Evolutionary conservation across 2,888 invertebrate species (phyloP), one percentile per base, ranked within the genome.

Genomic region (Ischnus inquisitorius): DNA sequence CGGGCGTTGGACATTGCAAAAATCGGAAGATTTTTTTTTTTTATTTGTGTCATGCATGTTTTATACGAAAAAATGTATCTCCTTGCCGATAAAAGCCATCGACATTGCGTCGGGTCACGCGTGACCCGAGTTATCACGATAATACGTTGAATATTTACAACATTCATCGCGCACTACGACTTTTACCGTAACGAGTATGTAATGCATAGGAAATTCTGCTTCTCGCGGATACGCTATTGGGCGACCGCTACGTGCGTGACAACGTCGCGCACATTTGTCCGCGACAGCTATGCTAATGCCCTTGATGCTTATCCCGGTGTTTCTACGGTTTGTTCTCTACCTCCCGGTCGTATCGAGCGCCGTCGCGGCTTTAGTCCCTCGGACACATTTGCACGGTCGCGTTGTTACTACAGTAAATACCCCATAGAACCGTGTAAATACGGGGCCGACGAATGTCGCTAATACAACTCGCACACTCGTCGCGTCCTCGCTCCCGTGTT

Each of bases 281-380:
- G 43, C 57, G 48, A 48, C 39, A 19, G 46, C 43, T 48, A 75
- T 75, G 75, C 64, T 75, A 75, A 75, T 64, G 75, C 3, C 19
- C 3, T 12, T n/a, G 69, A 69, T 69, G 69, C 69, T 69, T 69
- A 69, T 69, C 69, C 54, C 16, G 28, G 34, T 6, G 39, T 54
- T 54, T 69, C 51, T 48, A 34, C 8, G 22, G 19, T 28, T 34
- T 10, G 43, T 43, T 22, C 19, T 3, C 46, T 48, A 12, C n/a
- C 67, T 28, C 22, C n/a, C 34, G 34, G 34, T 34, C 46, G 67
- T 46, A 67, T 65, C 43, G 43, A 12, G 65, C n/a, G n/a, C 48
- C 48, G 46, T 22, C 34, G 28, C 34, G 34, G 34, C 34, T 4
- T 34, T 34, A 34, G 14, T 54, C 57, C 39, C 5, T 16, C 12